Evolutionary conservation across 2,888 invertebrate species (phyloP).

Genomic region (Pimpla rufipes): DNA sequence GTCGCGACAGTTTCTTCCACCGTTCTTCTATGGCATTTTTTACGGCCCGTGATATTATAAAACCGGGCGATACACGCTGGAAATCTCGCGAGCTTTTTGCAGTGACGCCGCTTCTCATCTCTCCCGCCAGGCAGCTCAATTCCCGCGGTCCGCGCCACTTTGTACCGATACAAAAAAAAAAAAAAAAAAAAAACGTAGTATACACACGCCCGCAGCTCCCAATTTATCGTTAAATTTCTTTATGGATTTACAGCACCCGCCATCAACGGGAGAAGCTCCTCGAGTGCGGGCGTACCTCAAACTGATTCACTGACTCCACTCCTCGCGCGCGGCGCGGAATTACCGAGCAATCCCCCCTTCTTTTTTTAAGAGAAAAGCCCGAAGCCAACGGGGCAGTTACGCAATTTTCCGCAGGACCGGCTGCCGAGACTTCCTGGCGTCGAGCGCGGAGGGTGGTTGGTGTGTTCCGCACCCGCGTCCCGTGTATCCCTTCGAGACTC

Average conservation of each 20-base stretch:
- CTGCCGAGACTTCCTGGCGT: slow-evolving; percentile 52
- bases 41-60: slow-evolving; percentile 80
- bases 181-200: slow-evolving; percentile 2
- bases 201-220: slow-evolving; percentile 69
- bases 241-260: slow-evolving; percentile 84
- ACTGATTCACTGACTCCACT: slow-evolving; percentile 1
- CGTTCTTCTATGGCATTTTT: slow-evolving; percentile 72
- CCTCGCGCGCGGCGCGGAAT: slow-evolving; percentile 2
- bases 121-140: slow-evolving; percentile 50
- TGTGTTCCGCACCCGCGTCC: not conserved
- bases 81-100: slow-evolving; percentile 1
- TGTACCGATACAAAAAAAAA: slow-evolving; percentile 55
- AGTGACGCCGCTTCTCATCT: slow-evolving; percentile 17
- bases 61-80: slow-evolving; percentile 78
- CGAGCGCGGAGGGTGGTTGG: slow-evolving; percentile 34
- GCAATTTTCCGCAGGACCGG: slow-evolving; percentile 43
- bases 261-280: slow-evolving; percentile 75
- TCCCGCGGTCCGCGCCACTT: slow-evolving; percentile 23
- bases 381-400: slow-evolving; percentile 23
- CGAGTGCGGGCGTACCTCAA: slow-evolving; percentile 55
- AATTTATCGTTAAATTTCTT: slow-evolving; percentile 85
- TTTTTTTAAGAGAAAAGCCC: slow-evolving; percentile 34
- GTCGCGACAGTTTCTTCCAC: not conserved
- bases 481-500: slow-evolving; percentile 32
- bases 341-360: not conserved